Base-by-base conservation (phyloP, 2,888 invertebrate genomes). In the Frankliniella fusca region DNA sequence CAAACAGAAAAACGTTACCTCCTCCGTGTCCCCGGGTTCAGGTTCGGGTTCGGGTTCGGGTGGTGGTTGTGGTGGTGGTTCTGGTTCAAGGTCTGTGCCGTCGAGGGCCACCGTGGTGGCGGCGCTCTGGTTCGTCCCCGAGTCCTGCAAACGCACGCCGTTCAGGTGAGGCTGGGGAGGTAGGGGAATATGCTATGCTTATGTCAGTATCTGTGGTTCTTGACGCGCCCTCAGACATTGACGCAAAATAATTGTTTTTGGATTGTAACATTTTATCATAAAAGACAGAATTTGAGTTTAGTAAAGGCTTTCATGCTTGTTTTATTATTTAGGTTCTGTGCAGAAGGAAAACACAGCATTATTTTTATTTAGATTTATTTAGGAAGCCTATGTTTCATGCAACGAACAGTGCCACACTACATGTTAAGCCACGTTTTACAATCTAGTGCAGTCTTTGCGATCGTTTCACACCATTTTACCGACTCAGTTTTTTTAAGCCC, bases 1-100 rank as follows among this genome's bases (percentile, higher is more conserved):
- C 70, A 76, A 23, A 76, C 70, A 0, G 2, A n/a, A 76, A 23
- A 1, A 7, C n/a, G 5, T 20, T 54, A 18, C 20, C 18, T n/a
- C 20, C 7, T 88, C 88, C 88, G 86, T 87, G 88, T 85, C 88
- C 88, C 83, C 86, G 70, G 70, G 70, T 70, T 70, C 70, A n/a
- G n/a, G 23, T 70, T 70, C 70, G n/a, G 70, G 3, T 76, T 76
- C 11, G 70, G 70, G 12, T 27, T 76, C 27, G 12, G 70, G 27
- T 76, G 70, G 70, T 76, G 70, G 23, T 70, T 70, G 23, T 27
- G 70, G 70, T 27, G 23, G 70, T 76, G n/a, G 70, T 27, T n/a
- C 23, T 27, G 70, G 70, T 27, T 27, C 23, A 27, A 27, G 70
- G 70, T 76, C 70, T 8, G 70, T n/a, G 70, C 70, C 70, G 70